Evolutionary conservation across 2,888 invertebrate genomes (phyloP).

Genomic region (Eustalomyia histrio): DNA sequence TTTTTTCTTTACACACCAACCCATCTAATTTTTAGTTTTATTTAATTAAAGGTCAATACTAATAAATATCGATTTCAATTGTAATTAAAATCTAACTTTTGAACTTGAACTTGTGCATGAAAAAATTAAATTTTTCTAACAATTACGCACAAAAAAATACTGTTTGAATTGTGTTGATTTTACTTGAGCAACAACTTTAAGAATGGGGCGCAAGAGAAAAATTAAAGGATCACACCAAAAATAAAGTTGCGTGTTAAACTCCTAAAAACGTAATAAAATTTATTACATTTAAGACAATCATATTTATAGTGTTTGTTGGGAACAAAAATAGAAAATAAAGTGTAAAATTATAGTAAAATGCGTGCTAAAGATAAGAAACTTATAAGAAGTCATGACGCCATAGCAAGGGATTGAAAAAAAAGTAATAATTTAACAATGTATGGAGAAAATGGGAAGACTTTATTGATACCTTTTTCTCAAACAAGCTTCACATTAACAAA

Average conservation of each 20-base stretch:
- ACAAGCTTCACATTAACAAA: no score
- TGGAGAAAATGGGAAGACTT: not conserved
- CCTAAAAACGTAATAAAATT: not conserved
- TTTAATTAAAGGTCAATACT: not conserved
- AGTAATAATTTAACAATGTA: not conserved
- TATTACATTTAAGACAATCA: slow-evolving; percentile 1
- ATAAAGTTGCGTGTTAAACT: slow-evolving; percentile 31
- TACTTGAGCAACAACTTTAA: not conserved
- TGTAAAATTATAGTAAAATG: slow-evolving; percentile 24
- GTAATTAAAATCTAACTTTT: not conserved
- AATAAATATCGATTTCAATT: not conserved
- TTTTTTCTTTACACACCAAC: no score
- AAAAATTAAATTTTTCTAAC: not conserved
- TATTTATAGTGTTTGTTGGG: slow-evolving; percentile 28
- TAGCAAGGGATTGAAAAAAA: not conserved
- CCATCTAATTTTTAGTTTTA: no score
- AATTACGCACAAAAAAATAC: not conserved
- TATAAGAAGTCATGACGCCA: slow-evolving; percentile 42
- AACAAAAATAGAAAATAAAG: not conserved
- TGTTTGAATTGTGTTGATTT: not conserved
- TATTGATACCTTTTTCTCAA: not conserved
- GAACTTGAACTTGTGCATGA: not conserved
- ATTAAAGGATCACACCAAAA: not conserved
- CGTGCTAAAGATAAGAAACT: slow-evolving; percentile 33
- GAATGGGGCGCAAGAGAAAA: not conserved